Percentiles rank a stretch among this genome's conserved stretches.
These are phyloP conservation scores for Cecidostiba fungosa DNA, from an alignment of 2,888 invertebrate genomes.

Conservation along the genomic window DNA sequence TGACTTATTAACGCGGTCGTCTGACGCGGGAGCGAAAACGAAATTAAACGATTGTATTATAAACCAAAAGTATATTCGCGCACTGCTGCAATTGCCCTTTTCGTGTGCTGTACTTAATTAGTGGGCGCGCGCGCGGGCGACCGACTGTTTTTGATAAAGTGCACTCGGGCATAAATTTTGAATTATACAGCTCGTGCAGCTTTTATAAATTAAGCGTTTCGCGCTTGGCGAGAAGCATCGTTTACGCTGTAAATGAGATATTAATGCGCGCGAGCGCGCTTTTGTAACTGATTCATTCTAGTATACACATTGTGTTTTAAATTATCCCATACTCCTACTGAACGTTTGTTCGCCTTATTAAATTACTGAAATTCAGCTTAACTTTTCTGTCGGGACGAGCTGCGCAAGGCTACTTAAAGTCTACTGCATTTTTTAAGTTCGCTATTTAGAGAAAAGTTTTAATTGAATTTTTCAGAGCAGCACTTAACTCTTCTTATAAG, in stretches of 20 bases:
- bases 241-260: constrained; percentile 35
- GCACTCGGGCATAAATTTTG: constrained; percentile 52
- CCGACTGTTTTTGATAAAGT: constrained; percentile 46
- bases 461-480: constrained; percentile 28
- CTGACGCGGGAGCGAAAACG: not conserved
- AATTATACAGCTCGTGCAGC: not conserved
- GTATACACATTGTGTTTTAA: not conserved
- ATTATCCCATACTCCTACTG: not conserved
- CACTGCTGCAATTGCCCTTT: constrained; percentile 2
- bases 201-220: constrained; percentile 57
- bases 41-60: not conserved
- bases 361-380: not conserved
- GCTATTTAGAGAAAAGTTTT: constrained; percentile 11
- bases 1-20: not conserved
- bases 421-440: not conserved
- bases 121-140: not conserved
- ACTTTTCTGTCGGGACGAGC: not conserved
- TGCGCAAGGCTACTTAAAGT: not conserved
- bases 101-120: constrained; percentile 22
- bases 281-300: constrained; percentile 44
- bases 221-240: constrained; percentile 34
- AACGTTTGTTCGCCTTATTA: constrained; percentile 3
- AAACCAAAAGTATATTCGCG: constrained; percentile 36
- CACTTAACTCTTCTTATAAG: constrained; percentile 2
- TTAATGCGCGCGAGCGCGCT: constrained; percentile 32